Base-by-base conservation (phyloP, 2,888 invertebrate species). In the Orgyia antiqua region DNA sequence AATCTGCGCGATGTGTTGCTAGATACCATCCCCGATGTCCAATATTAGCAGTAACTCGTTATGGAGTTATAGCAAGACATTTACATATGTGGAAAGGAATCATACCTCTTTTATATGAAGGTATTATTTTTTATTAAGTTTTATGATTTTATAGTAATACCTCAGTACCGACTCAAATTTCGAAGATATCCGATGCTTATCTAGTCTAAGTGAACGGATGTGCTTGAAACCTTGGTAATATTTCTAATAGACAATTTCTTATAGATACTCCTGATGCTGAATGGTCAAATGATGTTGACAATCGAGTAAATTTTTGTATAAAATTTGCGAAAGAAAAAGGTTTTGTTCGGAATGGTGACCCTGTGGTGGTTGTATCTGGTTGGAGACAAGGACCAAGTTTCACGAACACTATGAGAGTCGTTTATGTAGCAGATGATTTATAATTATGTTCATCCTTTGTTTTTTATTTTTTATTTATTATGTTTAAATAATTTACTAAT, bases 1-100 rank as follows among this genome's bases (percentile, higher is more conserved):
- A 88, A 45, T 90, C 92, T 1, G 92, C 93, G 0, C 87, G 88
- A 43, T 59, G 89, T 19, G 84, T 92, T 18, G 88, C 93, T 2
- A 89, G 89, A 41, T 93, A 89, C 64, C 77, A 89, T 31, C 93
- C 93, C 0, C 84, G 91, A 7, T 93, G 93, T 51, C 93, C 93
- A 0, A 89, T 94, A 33, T 68, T 94, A 25, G 90, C 92, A 0
- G 87, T 94, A 15, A 91, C 92, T 0, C 79, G 93, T 48, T 87
- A 89, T 44, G 83, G 84, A 0, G 71, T 75, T 5, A 87, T 89
- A 5, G 90, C 92, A 0, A 72, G 91, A 24, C 90, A 91, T 52
- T 68, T 93, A 44, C 92, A 92, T 52, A 57, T 93, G 42, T 91
- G 88, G 76, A 82, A 91, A 33, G 92, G 91, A 3, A 70, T 93